Percentiles rank a stretch among this genome's conserved stretches.
Evolutionary conservation across 2,113 vertebrate genomes (phyloP).

Genomic region (Scomber scombrus): DNA sequence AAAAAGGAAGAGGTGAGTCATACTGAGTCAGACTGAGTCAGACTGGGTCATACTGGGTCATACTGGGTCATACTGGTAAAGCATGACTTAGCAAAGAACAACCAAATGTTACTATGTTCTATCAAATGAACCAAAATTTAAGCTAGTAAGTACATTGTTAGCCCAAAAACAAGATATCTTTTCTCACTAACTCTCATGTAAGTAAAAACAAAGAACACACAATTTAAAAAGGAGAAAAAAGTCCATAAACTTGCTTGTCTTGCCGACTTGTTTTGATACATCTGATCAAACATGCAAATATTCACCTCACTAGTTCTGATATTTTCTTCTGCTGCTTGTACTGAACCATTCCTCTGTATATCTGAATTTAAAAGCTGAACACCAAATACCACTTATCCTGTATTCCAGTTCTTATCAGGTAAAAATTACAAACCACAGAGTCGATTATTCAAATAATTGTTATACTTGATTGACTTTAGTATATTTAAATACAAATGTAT

Average conservation of each 20-base stretch:
- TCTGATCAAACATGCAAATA: slow-evolving; percentile 9
- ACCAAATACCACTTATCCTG: no score
- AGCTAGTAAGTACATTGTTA: no score
- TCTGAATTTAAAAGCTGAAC: no score
- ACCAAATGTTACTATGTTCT: not conserved
- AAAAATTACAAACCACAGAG: no score
- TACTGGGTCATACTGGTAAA: no score
- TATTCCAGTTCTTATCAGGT: no score
- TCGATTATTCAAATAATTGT: no score
- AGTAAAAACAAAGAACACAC: not conserved
- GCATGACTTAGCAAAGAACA: not conserved
- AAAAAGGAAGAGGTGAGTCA: not conserved
- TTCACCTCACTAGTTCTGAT: not conserved
- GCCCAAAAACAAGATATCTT: not conserved
- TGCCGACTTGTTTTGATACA: not conserved
- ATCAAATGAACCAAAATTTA: not conserved
- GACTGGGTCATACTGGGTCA: no score
- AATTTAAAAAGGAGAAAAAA: not conserved
- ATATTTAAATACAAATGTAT: no score
- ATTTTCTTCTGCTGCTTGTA: not conserved
- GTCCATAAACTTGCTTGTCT: not conserved
- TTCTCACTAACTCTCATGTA: not conserved
- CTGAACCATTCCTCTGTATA: no score
- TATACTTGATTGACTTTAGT: no score
- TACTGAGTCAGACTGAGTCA: not conserved